Conservation (phyloP, 2,113 vertebrate species). For the Cricetomys ansorgei region DNA sequence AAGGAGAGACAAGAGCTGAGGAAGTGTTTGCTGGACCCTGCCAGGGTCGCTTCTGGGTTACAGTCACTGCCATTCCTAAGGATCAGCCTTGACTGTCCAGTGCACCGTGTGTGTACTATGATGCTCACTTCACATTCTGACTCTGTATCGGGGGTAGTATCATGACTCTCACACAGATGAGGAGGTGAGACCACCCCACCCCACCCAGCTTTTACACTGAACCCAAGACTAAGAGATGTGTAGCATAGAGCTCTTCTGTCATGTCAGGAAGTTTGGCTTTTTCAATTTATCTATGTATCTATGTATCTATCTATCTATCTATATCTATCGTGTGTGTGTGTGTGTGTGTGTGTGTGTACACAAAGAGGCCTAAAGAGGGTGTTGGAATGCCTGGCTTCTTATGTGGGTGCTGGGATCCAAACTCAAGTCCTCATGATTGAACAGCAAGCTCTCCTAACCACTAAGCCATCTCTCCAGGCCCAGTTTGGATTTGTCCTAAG, state of each 20-base stretch:
- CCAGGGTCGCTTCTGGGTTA: not conserved
- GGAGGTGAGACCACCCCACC: not conserved
- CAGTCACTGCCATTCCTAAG: not conserved
- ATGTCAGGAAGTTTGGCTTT: not conserved
- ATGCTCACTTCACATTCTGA: fast-evolving
- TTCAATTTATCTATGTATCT: not conserved
- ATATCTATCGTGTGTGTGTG: not conserved
- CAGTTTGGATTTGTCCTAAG: not conserved
- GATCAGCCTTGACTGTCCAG: too few species aligned
- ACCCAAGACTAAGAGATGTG: not conserved
- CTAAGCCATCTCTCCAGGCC: not conserved
- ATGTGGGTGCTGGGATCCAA: not conserved
- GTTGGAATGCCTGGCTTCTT: not conserved
- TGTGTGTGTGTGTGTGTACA: not conserved
- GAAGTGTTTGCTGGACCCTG: not conserved
- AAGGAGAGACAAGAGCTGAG: not conserved
- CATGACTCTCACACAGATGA: not conserved
- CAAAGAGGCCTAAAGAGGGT: not conserved
- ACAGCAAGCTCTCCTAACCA: not conserved
- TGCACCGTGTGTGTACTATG: fast-evolving
- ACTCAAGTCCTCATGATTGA: not conserved
- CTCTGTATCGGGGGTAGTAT: not conserved
- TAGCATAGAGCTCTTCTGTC: not conserved
- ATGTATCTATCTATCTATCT: not conserved
- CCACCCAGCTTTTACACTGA: not conserved